phyloP scores from a whole-genome alignment of 2,113 vertebrate genomes.

The Chiloscyllium plagiosum region DNA sequence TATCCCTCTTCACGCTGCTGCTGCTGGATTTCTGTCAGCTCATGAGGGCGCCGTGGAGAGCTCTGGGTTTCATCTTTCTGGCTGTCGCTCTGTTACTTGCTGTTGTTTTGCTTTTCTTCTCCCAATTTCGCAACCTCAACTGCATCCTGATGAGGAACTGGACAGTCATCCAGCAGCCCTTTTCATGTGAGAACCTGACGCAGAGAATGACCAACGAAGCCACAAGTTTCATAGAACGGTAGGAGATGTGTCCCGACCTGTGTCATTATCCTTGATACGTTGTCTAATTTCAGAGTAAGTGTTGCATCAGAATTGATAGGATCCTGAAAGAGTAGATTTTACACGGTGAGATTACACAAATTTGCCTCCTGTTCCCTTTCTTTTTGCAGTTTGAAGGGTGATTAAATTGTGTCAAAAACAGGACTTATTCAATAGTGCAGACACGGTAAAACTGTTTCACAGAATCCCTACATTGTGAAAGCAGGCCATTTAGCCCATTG shows the following conservation, averaged over 20 bases:
- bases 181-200: slow-evolving; percentile 65
- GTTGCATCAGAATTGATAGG: background rate
- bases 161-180: slow-evolving; percentile 68
- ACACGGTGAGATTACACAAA: background rate
- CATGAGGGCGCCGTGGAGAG: slow-evolving; percentile 40
- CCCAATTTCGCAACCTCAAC: slow-evolving; percentile 63
- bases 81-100: background rate
- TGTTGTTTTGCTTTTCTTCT: slow-evolving; percentile 48
- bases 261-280: background rate
- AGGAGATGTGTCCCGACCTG: background rate
- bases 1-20: slow-evolving; percentile 44
- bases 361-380: background rate
- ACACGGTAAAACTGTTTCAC: background rate
- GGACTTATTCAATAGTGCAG: background rate
- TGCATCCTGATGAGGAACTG: slow-evolving; percentile 72
- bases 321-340: background rate
- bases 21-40: slow-evolving; percentile 47
- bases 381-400: background rate
- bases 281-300: background rate
- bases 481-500: no score
- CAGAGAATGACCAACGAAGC: slow-evolving; percentile 69
- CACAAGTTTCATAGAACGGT: slow-evolving; percentile 63
- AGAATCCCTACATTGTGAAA: no score
- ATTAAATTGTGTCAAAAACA: background rate
- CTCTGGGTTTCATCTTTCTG: slow-evolving; percentile 42